Base-by-base conservation (phyloP, 2,113 vertebrate genomes). In the Phocoena sinus region DNA sequence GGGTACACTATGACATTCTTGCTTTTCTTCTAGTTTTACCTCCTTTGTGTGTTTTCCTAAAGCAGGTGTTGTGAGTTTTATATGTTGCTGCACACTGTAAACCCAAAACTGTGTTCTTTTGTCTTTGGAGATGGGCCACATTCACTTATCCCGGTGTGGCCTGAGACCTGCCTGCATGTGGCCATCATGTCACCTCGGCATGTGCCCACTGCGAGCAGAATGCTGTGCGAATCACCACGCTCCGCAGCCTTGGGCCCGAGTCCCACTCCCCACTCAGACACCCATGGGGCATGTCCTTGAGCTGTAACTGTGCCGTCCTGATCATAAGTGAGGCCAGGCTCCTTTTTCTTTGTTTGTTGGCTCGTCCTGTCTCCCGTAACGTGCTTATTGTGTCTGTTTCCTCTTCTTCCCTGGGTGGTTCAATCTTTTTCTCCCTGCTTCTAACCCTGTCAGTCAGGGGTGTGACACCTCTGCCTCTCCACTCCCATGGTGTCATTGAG, bases 141-240 rank as follows among this genome's bases (percentile, higher is more conserved):
- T 26, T 28, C 84, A 6, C 65, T 68, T 38, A 58, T 12, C 13
- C 23, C 14, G n/a, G 8, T 26, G 79, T 36, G 36, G 56, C 79
- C 79, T 60, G 21, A 38, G n/a, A 81, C 53, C n/a, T 31, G 10
- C 77, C 53, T 28, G 56, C 38, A 25, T 28, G 53, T 80, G 47
- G 50, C 50, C 20, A 25, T 20, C 10, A 4, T 76, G 73, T 76
- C 44, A 38, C 70, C 70, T 71, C 15, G 44, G 73, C 73, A 31
- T 44, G 15, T 47, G 44, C 47, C 44, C 15, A 6, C 28, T 11
- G 17, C 47, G 44, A 76, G 44, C 73, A 76, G 73, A 50, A 50
- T 20, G 28, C 73, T 2, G 0, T 1, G 0, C 0, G 17, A 50
- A 47, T 28, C 73, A 33, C 44, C 8, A 1, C 36, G 5, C 44